Percentiles rank a stretch among this genome's conserved stretches.
Conservation (phyloP, 2,113 vertebrate species). For the Hippocampus abdominalis region DNA sequence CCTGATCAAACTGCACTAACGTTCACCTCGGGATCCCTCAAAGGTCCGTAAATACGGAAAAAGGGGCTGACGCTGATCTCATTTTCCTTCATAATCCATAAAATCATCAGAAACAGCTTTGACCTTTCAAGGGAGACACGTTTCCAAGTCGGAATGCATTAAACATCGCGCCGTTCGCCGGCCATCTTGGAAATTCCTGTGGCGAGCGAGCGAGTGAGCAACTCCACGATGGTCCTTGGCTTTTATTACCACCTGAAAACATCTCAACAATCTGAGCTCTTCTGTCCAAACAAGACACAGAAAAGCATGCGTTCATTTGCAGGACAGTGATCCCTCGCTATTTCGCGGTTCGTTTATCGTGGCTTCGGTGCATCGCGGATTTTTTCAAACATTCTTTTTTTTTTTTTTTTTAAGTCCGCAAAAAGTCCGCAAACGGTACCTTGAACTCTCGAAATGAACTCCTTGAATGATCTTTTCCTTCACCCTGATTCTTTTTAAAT, state of each 20-base stretch:
- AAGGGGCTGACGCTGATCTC: constrained; percentile 10
- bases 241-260: background rate
- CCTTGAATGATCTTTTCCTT: too few species aligned
- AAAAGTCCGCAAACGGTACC: too few species aligned
- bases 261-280: background rate
- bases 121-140: constrained; percentile 4
- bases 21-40: constrained; percentile 16
- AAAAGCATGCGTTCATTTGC: too few species aligned
- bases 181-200: constrained; percentile 6
- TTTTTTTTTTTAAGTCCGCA: too few species aligned
- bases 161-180: background rate
- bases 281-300: background rate
- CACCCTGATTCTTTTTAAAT: too few species aligned
- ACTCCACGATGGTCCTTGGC: background rate
- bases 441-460: too few species aligned
- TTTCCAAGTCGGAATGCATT: constrained; percentile 4
- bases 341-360: too few species aligned
- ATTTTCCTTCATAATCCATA: constrained; percentile 4
- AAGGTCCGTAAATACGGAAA: constrained; percentile 12
- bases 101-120: constrained; percentile 4
- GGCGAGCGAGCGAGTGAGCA: background rate
- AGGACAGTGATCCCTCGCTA: too few species aligned
- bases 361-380: too few species aligned
- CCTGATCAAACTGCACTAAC: constrained; percentile 23
- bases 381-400: too few species aligned